Evolutionary conservation across 2,888 invertebrate species (phyloP), one percentile per base, ranked within the genome.

Genomic region (Latrodectus hesperus): DNA sequence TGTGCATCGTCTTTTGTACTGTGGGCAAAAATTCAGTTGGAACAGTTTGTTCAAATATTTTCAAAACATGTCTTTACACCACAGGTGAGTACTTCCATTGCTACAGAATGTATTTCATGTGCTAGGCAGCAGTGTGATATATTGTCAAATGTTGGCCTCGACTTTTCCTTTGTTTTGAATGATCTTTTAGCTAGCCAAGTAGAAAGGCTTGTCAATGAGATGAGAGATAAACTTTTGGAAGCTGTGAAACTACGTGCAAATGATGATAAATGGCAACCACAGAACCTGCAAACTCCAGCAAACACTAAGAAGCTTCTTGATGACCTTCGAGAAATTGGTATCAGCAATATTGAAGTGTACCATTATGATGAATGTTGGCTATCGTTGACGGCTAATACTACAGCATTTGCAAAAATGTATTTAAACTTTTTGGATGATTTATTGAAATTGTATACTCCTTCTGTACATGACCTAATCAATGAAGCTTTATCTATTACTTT

Each of bases 111-210:
- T 80, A 86, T 90, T 51, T 94, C 95, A 89, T 94, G 96, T 91
- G 95, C 97, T 51, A 94, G 96, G 90, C 94, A 94, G 87, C 96
- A 96, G 91, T 96, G 96, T 91, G 78, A 94, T 91, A 93, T 95
- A 93, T 91, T 95, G 76, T 93, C 93, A 80, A 93, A 93, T 49
- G 93, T 94, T 89, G 99, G 99, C 1, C 94, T 99, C 91, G 99
- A 99, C 93, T 93, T 99, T 86, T 95, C 96, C 90, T 99, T 98
- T 92, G 96, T 97, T 92, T 94, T 99, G 90, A 97, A 98, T 91
- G 96, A 96, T 49, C 94, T 96, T 89, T 93, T 99, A 87, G 94
- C 96, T 89, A 94, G 94, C 14, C 96, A 97, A 0, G 93, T 97
- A 76, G 95, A 94, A 70, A 95, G 95, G 92, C 95, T 96, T 38